Percentiles rank a stretch among this genome's conserved stretches.
phyloP scores from a whole-genome alignment of 1,140 invertebrate genomes.

The Hermetia illucens region DNA sequence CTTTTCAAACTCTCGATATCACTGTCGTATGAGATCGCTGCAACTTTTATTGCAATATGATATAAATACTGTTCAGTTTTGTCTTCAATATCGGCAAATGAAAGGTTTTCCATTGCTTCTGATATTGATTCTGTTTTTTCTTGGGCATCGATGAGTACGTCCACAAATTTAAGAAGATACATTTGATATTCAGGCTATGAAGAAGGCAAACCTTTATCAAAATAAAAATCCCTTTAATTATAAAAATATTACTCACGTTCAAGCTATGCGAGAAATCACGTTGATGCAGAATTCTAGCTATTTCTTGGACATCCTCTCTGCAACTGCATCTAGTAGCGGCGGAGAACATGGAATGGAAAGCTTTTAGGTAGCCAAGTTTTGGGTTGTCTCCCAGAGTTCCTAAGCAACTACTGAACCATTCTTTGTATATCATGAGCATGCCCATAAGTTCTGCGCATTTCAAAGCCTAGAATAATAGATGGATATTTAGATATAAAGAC shows the following conservation, averaged over 20 bases:
- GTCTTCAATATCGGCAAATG: not conserved
- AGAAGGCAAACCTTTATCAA: not conserved
- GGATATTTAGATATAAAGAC: not conserved
- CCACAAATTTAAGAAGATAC: conserved; percentile 17
- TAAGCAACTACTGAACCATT: conserved; percentile 23
- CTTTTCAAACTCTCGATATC: not conserved
- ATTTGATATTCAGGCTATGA: conserved; percentile 9
- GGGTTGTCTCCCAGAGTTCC: conserved; percentile 18
- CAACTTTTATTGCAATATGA: conserved; percentile 14
- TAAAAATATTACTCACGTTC: conserved; percentile 8
- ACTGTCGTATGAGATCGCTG: conserved; percentile 6
- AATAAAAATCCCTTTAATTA: conserved; percentile 8
- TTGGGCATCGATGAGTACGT: conserved; percentile 4
- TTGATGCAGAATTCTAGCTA: conserved; percentile 21
- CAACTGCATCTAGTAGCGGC: conserved; percentile 43
- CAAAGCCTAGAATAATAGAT: conserved; percentile 8
- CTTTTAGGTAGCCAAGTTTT: conserved; percentile 19
- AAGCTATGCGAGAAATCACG: conserved; percentile 29
- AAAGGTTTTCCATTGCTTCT: conserved; percentile 12
- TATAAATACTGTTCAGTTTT: conserved; percentile 17
- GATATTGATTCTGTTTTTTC: not conserved
- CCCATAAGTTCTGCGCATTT: conserved; percentile 25
- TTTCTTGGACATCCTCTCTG: conserved; percentile 24
- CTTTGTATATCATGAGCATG: conserved; percentile 15
- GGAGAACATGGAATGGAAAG: conserved; percentile 39